A percentile compares a stretch with the other conserved stretches of the same genome.
Evolutionary conservation across 2,888 invertebrate species (phyloP).

Genomic region (Scaptomyza parva): DNA sequence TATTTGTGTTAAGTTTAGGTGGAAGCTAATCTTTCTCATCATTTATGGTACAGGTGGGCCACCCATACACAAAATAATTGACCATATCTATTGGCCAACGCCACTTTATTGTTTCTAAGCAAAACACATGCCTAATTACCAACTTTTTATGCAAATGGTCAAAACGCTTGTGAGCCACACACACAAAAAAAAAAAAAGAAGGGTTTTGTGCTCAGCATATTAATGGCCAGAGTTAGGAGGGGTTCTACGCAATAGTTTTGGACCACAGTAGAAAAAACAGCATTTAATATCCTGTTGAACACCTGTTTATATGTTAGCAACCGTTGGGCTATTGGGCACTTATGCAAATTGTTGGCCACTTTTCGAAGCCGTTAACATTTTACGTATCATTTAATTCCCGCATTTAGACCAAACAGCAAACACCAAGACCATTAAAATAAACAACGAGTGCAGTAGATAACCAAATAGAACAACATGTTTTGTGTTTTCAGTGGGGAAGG

Average conservation of each 20-base stretch:
- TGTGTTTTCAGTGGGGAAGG: conserved; percentile 16
- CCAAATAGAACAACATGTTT: conserved; percentile 49
- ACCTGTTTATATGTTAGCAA: conserved; percentile 63
- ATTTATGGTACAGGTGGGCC: conserved; percentile 4
- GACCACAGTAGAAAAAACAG: conserved; percentile 15
- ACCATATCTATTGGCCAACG: conserved; percentile 23
- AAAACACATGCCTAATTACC: conserved; percentile 53
- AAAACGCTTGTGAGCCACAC: conserved; percentile 21
- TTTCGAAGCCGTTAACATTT: conserved; percentile 47
- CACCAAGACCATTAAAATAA: conserved; percentile 69
- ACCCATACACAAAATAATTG: conserved; percentile 16
- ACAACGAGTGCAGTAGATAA: conserved; percentile 54
- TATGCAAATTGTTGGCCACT: conserved; percentile 61
- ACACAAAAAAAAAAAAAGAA: conserved; percentile 24
- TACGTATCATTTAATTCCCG: conserved; percentile 68
- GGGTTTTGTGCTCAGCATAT: conserved; percentile 52
- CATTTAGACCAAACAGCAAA: conserved; percentile 75
- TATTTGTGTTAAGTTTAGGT: too few relatives aligned
- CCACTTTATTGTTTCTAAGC: conserved; percentile 39
- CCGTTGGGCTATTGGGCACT: conserved; percentile 40
- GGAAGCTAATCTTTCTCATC: too few relatives aligned
- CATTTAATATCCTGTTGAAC: conserved; percentile 75
- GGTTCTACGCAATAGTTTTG: conserved; percentile 62
- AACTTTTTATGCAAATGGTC: conserved; percentile 56
- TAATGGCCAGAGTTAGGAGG: conserved; percentile 45